A percentile compares a stretch with the other conserved stretches of the same genome.
phyloP scores from a whole-genome alignment of 2,797 vertebrate species.

The Borostomias antarcticus region DNA sequence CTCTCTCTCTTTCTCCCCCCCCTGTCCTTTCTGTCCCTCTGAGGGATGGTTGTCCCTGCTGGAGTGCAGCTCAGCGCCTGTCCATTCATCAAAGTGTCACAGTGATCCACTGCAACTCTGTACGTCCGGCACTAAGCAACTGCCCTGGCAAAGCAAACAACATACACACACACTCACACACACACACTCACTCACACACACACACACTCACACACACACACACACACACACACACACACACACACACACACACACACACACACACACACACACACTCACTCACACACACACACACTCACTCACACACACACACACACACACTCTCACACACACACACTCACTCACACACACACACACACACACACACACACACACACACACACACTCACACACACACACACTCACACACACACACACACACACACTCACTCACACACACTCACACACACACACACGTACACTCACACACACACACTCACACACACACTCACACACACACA shows the following conservation, averaged over 20 bases:
- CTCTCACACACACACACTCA: background rate
- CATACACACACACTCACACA: too few species aligned
- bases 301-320: background rate
- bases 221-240: too few species aligned
- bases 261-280: too few species aligned
- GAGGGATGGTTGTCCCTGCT: constrained; percentile 62
- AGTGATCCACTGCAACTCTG: constrained; percentile 47
- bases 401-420: background rate
- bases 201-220: too few species aligned
- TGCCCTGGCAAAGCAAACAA: constrained; percentile 67
- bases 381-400: too few species aligned
- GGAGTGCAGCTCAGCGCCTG: constrained; percentile 48
- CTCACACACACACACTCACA: too few species aligned
- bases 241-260: too few species aligned
- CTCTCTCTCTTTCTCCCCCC: constrained; percentile 48
- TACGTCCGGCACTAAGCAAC: constrained; percentile 65
- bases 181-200: too few species aligned
- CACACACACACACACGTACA: too few species aligned
- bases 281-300: constrained; percentile 8
- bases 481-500: constrained; percentile 10
- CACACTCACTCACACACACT: background rate
- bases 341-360: background rate
- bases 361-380: background rate
- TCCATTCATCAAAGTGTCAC: constrained; percentile 79
- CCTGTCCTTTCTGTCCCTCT: constrained; percentile 45